These are phyloP conservation scores for Podilymbus podiceps DNA, from an alignment of 2,113 vertebrate species.

Conservation along the genomic window DNA sequence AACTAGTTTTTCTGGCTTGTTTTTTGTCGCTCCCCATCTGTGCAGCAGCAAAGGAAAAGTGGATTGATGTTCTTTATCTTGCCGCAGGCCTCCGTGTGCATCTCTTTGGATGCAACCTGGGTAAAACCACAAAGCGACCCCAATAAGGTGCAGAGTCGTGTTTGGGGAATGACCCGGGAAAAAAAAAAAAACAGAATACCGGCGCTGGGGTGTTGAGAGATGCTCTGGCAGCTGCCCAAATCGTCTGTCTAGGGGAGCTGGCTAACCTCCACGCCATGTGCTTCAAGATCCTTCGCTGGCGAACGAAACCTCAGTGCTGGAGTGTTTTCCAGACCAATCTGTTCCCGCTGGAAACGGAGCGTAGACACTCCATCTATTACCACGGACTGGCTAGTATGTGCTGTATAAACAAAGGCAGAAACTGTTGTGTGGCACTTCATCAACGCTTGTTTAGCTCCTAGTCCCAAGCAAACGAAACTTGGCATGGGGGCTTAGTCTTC, in stretches of 20 bases:
- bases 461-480: not conserved
- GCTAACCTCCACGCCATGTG: not conserved
- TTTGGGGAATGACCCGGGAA: not conserved
- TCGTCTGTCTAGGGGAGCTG: not conserved
- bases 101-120: not conserved
- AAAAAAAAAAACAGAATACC: not conserved
- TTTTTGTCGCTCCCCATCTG: not conserved
- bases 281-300: not conserved
- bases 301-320: not conserved
- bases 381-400: not conserved
- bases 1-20: not conserved
- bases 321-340: not conserved
- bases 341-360: not conserved
- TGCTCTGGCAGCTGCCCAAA: not conserved
- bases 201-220: not conserved
- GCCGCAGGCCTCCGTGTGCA: fast-evolving
- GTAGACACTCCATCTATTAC: not conserved
- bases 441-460: not conserved
- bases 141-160: not conserved
- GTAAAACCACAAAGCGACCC: fast-evolving
- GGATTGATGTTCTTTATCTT: not conserved
- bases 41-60: not conserved
- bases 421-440: not conserved
- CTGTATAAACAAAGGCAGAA: not conserved
- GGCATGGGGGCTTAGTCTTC: not conserved